A percentile compares a stretch with the other conserved stretches of the same genome.
phyloP scores from a whole-genome alignment of 2,888 invertebrate genomes.

The Isoperla grammatica region DNA sequence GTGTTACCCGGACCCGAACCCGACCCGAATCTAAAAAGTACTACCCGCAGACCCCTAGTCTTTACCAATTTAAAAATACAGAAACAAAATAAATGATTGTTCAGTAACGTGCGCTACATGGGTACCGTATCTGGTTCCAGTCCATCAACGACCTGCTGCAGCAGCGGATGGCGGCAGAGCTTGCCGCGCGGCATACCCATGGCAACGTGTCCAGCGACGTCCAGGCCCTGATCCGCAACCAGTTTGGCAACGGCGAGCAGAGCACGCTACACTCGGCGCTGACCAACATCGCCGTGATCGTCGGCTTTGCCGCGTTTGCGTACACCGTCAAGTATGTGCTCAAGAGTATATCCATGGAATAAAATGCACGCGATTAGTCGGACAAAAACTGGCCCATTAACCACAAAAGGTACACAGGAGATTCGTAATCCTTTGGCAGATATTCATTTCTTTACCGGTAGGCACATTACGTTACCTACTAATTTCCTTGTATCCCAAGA shows the following conservation, averaged over 20 bases:
- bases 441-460: neutral
- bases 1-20: too few relatives aligned
- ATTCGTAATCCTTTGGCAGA: neutral
- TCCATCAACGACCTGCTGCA: constrained; percentile 47
- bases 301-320: constrained; percentile 88
- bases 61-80: too few relatives aligned
- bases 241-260: constrained; percentile 42
- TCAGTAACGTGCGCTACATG: too few relatives aligned
- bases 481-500: too few relatives aligned
- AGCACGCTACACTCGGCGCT: constrained; percentile 71
- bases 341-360: constrained; percentile 64
- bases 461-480: too few relatives aligned
- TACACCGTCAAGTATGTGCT: constrained; percentile 90
- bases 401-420: neutral
- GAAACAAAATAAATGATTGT: too few relatives aligned
- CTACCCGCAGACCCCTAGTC: too few relatives aligned
- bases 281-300: constrained; percentile 80
- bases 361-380: too few relatives aligned
- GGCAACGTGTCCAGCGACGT: constrained; percentile 34
- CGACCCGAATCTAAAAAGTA: too few relatives aligned
- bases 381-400: constrained; percentile 26
- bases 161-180: constrained; percentile 46
- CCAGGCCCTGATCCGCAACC: constrained; percentile 28
- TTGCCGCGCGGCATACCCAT: constrained; percentile 42
- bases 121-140: constrained; percentile 39